Conservation (phyloP, 92 coral and sea anemone species). For the Siderastrea radians region DNA sequence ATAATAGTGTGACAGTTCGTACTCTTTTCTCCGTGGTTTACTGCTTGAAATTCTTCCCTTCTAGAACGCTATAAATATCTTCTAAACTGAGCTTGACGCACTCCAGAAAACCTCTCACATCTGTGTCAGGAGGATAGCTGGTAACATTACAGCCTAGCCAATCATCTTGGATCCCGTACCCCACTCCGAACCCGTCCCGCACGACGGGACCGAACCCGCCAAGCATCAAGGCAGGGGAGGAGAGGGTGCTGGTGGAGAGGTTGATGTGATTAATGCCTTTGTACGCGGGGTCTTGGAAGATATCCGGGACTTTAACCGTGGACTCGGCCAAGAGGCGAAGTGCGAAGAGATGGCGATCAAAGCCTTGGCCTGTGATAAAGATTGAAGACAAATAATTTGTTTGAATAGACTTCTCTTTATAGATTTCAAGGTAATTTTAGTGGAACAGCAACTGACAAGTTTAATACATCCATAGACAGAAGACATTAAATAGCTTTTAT, state of each 20-base stretch:
- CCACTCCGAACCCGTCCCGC: slow-evolving; percentile 95
- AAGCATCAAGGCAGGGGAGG: slow-evolving; percentile 90
- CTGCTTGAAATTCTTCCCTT: slow-evolving; percentile 91
- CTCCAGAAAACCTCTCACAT: slow-evolving; percentile 86
- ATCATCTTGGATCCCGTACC: slow-evolving; percentile 86
- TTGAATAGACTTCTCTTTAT: not conserved
- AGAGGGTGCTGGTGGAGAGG: slow-evolving; percentile 94
- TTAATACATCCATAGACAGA: too few species aligned
- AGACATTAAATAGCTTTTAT: too few species aligned
- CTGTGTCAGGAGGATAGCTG: slow-evolving; percentile 81
- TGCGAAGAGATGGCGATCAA: slow-evolving; percentile 98
- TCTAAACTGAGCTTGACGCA: slow-evolving; percentile 87
- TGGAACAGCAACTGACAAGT: too few species aligned
- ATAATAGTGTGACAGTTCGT: not conserved
- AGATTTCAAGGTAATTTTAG: too few species aligned
- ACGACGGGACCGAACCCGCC: slow-evolving; percentile 99
- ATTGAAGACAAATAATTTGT: not conserved
- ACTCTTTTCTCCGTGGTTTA: not conserved
- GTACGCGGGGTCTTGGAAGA: slow-evolving; percentile 91
- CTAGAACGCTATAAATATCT: slow-evolving; percentile 87
- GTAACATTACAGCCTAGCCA: slow-evolving; percentile 88
- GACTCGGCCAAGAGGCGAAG: slow-evolving; percentile 85
- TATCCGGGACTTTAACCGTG: slow-evolving; percentile 81
- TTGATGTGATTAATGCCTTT: slow-evolving; percentile 83
- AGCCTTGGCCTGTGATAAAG: slow-evolving; percentile 87